Conservation (phyloP, 1,140 invertebrate genomes). For the Bombus balteatus region DNA sequence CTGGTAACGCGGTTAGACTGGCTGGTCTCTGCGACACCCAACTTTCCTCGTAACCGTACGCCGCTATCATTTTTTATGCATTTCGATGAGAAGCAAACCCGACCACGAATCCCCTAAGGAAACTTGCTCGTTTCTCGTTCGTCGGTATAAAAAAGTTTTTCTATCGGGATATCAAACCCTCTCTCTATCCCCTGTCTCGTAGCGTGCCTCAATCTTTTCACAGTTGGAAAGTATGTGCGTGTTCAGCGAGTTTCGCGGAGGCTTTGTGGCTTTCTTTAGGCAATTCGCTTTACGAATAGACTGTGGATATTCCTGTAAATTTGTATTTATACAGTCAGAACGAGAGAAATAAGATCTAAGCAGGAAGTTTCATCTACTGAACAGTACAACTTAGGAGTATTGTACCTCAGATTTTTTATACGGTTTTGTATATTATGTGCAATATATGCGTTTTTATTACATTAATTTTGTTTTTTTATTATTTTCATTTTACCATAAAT, state of each 20-base stretch:
- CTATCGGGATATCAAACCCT: conserved; percentile 39
- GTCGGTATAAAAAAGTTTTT: conserved; percentile 53
- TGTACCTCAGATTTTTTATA: no score
- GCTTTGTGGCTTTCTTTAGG: not conserved
- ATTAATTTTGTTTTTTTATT: no score
- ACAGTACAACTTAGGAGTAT: no score
- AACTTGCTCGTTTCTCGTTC: conserved; percentile 39
- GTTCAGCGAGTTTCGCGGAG: not conserved
- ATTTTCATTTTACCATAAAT: no score
- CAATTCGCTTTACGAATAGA: no score
- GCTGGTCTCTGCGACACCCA: conserved; percentile 7
- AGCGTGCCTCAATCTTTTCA: conserved; percentile 29
- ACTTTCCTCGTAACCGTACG: conserved; percentile 51
- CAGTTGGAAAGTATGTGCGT: not conserved
- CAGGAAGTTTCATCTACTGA: not conserved
- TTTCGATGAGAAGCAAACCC: conserved; percentile 20
- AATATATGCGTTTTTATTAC: no score
- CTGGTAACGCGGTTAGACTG: conserved; percentile 16
- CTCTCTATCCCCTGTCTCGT: not conserved
- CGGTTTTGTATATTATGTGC: no score
- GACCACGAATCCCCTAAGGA: conserved; percentile 15
- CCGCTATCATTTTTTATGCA: conserved; percentile 50
- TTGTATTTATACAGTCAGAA: not conserved
- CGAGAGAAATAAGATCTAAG: not conserved
- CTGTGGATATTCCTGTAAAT: not conserved